These are phyloP conservation scores for Pandion haliaetus DNA, from an alignment of 2,113 vertebrate genomes.

Conservation along the genomic window DNA sequence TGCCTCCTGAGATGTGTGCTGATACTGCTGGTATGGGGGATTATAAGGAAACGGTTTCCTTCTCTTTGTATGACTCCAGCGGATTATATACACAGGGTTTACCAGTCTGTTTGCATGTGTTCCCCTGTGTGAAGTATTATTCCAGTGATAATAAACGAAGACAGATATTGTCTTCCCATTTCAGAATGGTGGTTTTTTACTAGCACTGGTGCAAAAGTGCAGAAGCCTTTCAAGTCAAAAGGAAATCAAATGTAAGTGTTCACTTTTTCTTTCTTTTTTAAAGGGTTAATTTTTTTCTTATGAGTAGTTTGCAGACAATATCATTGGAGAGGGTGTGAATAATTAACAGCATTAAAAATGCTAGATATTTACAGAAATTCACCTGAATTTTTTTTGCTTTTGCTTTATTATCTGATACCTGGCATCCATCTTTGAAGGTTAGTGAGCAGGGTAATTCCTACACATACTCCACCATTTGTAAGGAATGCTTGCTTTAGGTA, in stretches of 20 bases:
- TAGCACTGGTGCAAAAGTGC: background rate
- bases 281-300: background rate
- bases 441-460: background rate
- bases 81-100: background rate
- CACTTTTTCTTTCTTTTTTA: background rate
- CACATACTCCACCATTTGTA: background rate
- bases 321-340: background rate
- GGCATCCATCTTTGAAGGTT: background rate
- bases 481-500: background rate
- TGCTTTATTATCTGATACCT: background rate
- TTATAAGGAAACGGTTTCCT: background rate
- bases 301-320: background rate
- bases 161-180: background rate
- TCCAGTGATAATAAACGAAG: background rate
- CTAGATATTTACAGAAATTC: background rate
- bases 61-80: background rate
- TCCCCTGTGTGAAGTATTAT: background rate
- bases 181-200: background rate
- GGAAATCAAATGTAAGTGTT: background rate
- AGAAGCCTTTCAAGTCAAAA: background rate
- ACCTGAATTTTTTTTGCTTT: background rate
- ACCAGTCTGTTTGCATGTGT: background rate
- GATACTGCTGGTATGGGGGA: background rate
- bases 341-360: background rate
- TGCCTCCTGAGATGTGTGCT: background rate